A percentile compares a stretch with the other conserved stretches of the same genome.
Evolutionary conservation across 35 echinoderm and acorn worm genomes (phyloP).

Genomic region (Lytechinus variegatus): DNA sequence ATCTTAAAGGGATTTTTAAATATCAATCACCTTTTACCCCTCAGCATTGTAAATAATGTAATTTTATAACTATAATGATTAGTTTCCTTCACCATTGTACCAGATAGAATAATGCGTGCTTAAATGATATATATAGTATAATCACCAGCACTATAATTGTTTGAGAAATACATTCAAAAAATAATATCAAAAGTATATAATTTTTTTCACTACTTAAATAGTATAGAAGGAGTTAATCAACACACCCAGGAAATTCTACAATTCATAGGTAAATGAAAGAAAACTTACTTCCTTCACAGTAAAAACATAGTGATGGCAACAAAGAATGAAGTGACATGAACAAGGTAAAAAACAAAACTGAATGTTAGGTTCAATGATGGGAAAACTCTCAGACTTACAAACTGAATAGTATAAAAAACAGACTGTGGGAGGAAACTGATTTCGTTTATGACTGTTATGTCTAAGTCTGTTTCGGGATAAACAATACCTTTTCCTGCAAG

Average conservation of each 20-base stretch:
- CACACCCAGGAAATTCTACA: not conserved
- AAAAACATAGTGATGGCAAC: not conserved
- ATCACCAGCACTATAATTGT: no score
- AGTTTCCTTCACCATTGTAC: no score
- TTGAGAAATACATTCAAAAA: no score
- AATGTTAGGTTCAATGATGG: not conserved
- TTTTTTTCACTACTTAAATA: no score
- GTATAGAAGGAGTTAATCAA: no score
- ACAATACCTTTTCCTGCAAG: not conserved
- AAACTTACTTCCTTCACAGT: not conserved
- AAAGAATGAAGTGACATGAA: not conserved
- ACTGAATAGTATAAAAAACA: not conserved
- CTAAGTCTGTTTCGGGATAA: not conserved
- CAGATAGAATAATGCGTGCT: no score
- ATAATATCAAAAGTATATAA: no score
- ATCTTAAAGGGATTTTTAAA: not conserved
- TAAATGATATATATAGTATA: no score
- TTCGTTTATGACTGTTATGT: slow-evolving; percentile 3
- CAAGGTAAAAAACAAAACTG: not conserved
- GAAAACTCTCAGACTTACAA: not conserved
- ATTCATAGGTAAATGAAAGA: not conserved
- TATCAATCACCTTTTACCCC: no score
- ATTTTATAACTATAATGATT: no score
- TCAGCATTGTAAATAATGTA: no score
- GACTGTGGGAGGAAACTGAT: not conserved